phyloP scores from a whole-genome alignment of 1,140 invertebrate genomes.

The Bradysia coprophila region DNA sequence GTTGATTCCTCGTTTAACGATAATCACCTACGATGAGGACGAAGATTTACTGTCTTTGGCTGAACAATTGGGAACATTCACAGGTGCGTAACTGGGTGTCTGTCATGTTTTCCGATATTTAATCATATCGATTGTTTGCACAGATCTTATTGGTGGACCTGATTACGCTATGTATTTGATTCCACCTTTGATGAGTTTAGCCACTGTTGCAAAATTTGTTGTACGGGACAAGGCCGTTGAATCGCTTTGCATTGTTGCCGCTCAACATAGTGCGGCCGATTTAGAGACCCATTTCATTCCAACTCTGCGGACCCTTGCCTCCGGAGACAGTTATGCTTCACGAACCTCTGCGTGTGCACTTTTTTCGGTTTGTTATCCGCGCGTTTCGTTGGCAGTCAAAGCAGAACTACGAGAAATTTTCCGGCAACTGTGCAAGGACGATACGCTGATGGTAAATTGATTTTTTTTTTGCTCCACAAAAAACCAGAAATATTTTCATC shows the following conservation, averaged over 20 bases:
- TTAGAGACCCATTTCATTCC: slow-evolving; percentile 90
- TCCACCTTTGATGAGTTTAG: slow-evolving; percentile 89
- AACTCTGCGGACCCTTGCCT: slow-evolving; percentile 70
- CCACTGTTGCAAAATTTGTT: slow-evolving; percentile 98
- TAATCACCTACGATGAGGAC: slow-evolving; percentile 99
- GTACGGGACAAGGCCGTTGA: slow-evolving; percentile 99
- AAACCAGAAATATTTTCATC: slow-evolving; percentile 16
- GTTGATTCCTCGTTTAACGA: slow-evolving; percentile 94
- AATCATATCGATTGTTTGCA: no score
- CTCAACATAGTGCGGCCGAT: slow-evolving; percentile 70
- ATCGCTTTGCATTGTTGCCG: slow-evolving; percentile 74
- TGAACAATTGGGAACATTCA: slow-evolving; percentile 94
- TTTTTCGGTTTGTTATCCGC: slow-evolving; percentile 58
- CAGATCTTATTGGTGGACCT: slow-evolving; percentile 76
- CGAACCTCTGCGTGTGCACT: slow-evolving; percentile 90
- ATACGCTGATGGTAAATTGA: slow-evolving; percentile 95
- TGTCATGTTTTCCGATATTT: no score
- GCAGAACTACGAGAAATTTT: slow-evolving; percentile 76
- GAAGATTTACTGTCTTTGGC: slow-evolving; percentile 94
- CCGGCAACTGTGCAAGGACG: slow-evolving; percentile 90
- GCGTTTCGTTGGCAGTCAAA: slow-evolving; percentile 46
- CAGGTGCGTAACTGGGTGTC: slow-evolving; percentile 27
- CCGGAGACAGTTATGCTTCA: slow-evolving; percentile 95
- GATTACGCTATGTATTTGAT: slow-evolving; percentile 91
- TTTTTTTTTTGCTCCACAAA: not conserved